Evolutionary conservation across 92 coral and sea anemone genomes (phyloP).

Genomic region (Bergia puertoricense): DNA sequence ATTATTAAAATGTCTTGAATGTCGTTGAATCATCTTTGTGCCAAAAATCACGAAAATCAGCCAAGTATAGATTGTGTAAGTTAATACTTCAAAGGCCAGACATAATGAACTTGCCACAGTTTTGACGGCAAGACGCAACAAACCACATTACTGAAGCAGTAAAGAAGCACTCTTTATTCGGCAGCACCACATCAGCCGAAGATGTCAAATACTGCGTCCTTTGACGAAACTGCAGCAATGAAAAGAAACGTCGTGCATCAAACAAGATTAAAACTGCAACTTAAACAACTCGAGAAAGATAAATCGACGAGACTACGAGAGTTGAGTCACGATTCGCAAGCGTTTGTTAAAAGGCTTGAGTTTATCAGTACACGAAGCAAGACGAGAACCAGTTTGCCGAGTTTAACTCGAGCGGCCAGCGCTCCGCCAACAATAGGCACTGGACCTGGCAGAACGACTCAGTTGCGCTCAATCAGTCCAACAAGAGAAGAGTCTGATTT

Average conservation of each 20-base stretch:
- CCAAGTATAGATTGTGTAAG: background rate
- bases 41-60: background rate
- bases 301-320: constrained; percentile 69
- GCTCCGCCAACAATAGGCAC: constrained; percentile 48
- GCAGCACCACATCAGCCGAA: background rate
- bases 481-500: background rate
- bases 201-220: constrained; percentile 60
- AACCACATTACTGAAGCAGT: background rate
- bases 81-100: constrained; percentile 9
- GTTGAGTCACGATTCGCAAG: constrained; percentile 77
- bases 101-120: background rate
- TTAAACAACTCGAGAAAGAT: constrained; percentile 80
- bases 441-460: too few relatives aligned
- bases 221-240: constrained; percentile 83
- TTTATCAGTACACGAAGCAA: constrained; percentile 57
- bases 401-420: constrained; percentile 57
- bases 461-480: background rate
- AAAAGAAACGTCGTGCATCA: constrained; percentile 82
- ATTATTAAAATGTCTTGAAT: background rate
- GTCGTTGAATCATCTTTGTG: background rate
- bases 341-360: constrained; percentile 70
- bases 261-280: constrained; percentile 70
- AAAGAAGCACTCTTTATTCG: background rate
- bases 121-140: background rate
- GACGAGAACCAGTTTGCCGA: constrained; percentile 52